Evolutionary conservation across 2,888 invertebrate genomes (phyloP).

Genomic region (Apamea anceps): DNA sequence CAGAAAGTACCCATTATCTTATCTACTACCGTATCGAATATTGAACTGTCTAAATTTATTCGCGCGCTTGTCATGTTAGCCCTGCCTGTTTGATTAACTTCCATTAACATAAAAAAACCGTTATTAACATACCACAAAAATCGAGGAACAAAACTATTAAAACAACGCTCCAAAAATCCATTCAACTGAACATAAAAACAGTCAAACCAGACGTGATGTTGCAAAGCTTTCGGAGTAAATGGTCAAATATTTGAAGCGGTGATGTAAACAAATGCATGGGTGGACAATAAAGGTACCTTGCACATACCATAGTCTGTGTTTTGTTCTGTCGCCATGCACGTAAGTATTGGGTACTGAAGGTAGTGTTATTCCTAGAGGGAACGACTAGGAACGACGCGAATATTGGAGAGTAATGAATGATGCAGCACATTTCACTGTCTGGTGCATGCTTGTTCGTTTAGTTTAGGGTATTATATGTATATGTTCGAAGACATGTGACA

Average conservation of each 20-base stretch:
- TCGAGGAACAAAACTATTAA: not conserved
- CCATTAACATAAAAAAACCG: too few species aligned
- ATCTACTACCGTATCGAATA: too few species aligned
- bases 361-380: not conserved
- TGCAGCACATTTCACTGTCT: not conserved
- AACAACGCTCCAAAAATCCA: slow-evolving; percentile 2
- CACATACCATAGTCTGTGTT: not conserved
- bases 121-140: not conserved
- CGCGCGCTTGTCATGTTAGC: too few species aligned
- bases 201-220: not conserved
- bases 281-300: slow-evolving; percentile 10
- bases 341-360: not conserved
- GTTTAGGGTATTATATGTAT: not conserved
- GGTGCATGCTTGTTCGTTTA: not conserved
- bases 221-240: slow-evolving; percentile 19
- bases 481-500: too few species aligned
- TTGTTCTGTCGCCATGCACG: not conserved
- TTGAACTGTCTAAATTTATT: too few species aligned
- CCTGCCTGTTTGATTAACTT: too few species aligned
- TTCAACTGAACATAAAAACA: slow-evolving; percentile 6
- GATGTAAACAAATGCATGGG: slow-evolving; percentile 23
- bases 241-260: slow-evolving; percentile 22
- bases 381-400: not conserved
- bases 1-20: too few species aligned
- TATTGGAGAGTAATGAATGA: too few species aligned